Conservation (phyloP, 2,797 vertebrate species). For the Peromyscus nudipes region DNA sequence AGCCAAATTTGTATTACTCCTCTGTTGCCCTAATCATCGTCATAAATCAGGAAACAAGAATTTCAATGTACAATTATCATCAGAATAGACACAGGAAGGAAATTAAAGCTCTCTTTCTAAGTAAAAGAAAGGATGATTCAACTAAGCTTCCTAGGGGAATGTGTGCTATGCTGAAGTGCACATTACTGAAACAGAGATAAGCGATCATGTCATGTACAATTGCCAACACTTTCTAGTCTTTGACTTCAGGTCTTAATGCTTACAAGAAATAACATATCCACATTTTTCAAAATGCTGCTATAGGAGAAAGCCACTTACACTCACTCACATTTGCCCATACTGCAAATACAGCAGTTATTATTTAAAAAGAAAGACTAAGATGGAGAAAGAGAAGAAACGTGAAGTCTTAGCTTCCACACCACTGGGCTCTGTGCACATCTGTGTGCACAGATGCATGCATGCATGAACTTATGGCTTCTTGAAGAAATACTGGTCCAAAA, state of each 20-base stretch:
- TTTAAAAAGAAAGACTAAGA: constrained; percentile 44
- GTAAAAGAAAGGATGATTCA: constrained; percentile 76
- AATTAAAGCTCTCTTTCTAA: constrained; percentile 77
- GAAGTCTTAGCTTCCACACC: neutral
- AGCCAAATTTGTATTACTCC: constrained; percentile 71
- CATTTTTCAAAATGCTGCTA: constrained; percentile 73
- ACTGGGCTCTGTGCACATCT: neutral
- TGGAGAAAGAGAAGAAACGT: constrained; percentile 9
- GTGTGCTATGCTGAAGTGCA: constrained; percentile 42
- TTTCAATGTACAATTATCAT: constrained; percentile 73
- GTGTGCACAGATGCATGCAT: rapidly evolving
- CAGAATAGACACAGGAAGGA: constrained; percentile 73
- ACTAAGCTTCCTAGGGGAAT: constrained; percentile 74
- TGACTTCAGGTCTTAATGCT: constrained; percentile 77
- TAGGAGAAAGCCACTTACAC: constrained; percentile 66
- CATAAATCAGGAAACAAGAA: constrained; percentile 80
- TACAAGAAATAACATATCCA: constrained; percentile 75
- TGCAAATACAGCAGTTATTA: constrained; percentile 75
- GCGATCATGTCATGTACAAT: constrained; percentile 64
- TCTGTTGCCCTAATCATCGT: constrained; percentile 73
- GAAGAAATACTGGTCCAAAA: neutral
- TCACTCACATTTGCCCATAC: constrained; percentile 47
- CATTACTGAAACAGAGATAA: constrained; percentile 78
- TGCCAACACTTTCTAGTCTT: constrained; percentile 78
- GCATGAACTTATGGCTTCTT: neutral